Evolutionary conservation across 2,888 invertebrate genomes (phyloP).

Genomic region (Metacarcinus magister): DNA sequence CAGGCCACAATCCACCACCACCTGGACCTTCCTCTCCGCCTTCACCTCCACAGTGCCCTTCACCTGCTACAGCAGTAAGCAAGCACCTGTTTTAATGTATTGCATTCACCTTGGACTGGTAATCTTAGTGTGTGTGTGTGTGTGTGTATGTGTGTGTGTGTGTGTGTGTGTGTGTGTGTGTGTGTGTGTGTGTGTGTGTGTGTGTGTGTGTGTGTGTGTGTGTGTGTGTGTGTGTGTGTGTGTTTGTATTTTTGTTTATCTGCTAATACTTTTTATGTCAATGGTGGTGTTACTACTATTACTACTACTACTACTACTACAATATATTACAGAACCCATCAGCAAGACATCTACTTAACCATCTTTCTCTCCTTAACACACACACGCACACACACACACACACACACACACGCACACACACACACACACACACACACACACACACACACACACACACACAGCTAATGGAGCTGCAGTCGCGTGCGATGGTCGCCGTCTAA

Average conservation of each 20-base stretch:
- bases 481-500: conserved; percentile 10
- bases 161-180: no score
- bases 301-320: neutral
- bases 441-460: conserved; percentile 54
- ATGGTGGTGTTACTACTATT: no score
- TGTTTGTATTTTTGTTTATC: no score
- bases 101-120: no score
- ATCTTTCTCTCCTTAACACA: no score
- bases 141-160: no score
- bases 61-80: conserved; percentile 51
- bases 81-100: no score
- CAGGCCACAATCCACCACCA: conserved; percentile 12
- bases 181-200: no score
- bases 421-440: conserved; percentile 18
- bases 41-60: conserved; percentile 66
- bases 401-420: conserved; percentile 18
- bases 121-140: no score
- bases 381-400: conserved; percentile 49
- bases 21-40: conserved; percentile 72
- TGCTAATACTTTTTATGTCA: no score
- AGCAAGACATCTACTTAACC: neutral
- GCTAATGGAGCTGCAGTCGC: neutral
- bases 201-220: no score
- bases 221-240: no score
- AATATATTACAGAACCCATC: neutral